Evolutionary conservation across 2,888 invertebrate species (phyloP), one percentile per base, ranked within the genome.

Genomic region (Lochmaea crataegi): DNA sequence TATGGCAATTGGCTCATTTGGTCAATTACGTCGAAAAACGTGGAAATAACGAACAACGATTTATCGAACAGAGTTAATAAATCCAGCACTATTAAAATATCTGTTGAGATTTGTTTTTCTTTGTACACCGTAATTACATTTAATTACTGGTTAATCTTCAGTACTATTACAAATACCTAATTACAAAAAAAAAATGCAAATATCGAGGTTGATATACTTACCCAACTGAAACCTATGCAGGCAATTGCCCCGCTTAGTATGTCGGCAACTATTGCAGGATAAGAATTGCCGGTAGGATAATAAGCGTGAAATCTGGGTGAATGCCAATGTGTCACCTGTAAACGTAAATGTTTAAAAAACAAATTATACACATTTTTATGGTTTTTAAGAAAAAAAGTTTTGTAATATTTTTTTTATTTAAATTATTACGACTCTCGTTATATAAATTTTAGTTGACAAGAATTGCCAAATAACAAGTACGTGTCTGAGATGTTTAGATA

Each of bases 181-280:
- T 7, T 45, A 12, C 32, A 32, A n/a, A 26, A 14, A 45, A 11
- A 42, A 65, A 68, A 68, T 68, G 61, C 60, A 60, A 68, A 68
- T 48, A 51, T 48, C 68, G 68, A 68, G 68, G 68, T 68, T 68
- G 68, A 68, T 53, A 56, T 68, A 85, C 90, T 87, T 89, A 97
- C 97, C 98, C 98, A 98, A 38, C 96, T 93, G 86, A 98, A 98
- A 78, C 98, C 98, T 80, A 98, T 97, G 85, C 97, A 97, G 4
- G 96, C 97, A 79, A 98, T 96, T 32, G 96, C 97, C 57, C 95
- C 96, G 82, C 96, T 96, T 51, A 98, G 88, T 92, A 98, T 98
- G 83, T 98, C 98, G 5, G 96, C 98, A 11, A 96, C 94, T 80
- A 98, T 96, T 11, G 96, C 92, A 0, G 98, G 95, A 87, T 96